These are phyloP conservation scores for Mythimna lalbum DNA, from an alignment of 2,888 invertebrate species.

Conservation along the genomic window DNA sequence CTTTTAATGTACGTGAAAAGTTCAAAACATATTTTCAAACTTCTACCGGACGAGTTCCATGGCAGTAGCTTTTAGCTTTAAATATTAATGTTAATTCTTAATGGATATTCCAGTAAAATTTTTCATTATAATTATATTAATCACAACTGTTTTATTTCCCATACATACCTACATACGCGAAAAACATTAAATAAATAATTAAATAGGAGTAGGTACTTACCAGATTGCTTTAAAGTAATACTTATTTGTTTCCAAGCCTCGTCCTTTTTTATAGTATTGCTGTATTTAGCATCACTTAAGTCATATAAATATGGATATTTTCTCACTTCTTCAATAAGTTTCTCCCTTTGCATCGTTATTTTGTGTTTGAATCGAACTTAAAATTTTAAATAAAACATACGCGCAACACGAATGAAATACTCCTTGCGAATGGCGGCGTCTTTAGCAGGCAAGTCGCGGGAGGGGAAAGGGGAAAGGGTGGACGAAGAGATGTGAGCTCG, in stretches of 20 bases:
- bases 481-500: constrained; percentile 31
- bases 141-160: too few relatives aligned
- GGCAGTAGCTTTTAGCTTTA: constrained; percentile 30
- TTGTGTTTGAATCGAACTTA: constrained; percentile 52
- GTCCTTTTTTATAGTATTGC: constrained; percentile 23
- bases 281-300: constrained; percentile 51
- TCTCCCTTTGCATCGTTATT: constrained; percentile 50
- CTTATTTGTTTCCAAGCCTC: constrained; percentile 50
- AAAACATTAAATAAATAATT: constrained; percentile 30
- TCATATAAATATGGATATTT: constrained; percentile 59
- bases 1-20: constrained; percentile 54
- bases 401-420: constrained; percentile 44
- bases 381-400: constrained; percentile 23
- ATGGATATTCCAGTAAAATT: constrained; percentile 46
- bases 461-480: constrained; percentile 42
- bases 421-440: constrained; percentile 45
- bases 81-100: constrained; percentile 48
- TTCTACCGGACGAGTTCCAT: constrained; percentile 55
- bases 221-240: constrained; percentile 48
- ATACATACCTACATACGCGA: constrained; percentile 48
- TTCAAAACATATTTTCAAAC: constrained; percentile 57
- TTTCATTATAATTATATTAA: too few relatives aligned
- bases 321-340: constrained; percentile 61
- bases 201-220: constrained; percentile 50
- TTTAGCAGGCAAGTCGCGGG: constrained; percentile 47